Evolutionary conservation across 35 echinoderm and acorn worm genomes (phyloP).

Genomic region (Nesometra sesokonis): DNA sequence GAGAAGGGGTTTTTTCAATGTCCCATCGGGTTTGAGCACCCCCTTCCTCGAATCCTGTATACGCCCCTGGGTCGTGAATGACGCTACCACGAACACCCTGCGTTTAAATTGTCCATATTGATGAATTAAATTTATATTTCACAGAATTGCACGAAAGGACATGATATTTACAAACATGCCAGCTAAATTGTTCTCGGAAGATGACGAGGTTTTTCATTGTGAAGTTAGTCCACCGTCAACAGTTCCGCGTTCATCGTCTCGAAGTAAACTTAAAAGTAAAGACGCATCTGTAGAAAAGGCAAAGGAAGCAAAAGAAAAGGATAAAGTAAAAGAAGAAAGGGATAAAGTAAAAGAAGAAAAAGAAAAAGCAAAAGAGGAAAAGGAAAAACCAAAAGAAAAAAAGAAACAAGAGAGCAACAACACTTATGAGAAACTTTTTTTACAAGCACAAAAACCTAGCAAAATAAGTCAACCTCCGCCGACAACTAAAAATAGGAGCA

Average conservation of each 20-base stretch:
- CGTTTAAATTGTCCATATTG: too few relatives aligned
- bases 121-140: too few relatives aligned
- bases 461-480: neutral
- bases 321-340: neutral
- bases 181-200: constrained; percentile 77
- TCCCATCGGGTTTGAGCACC: too few relatives aligned
- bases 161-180: constrained; percentile 92
- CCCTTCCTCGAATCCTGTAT: too few relatives aligned
- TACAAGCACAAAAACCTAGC: neutral
- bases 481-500: neutral
- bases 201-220: constrained; percentile 62
- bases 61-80: too few relatives aligned
- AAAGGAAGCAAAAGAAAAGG: neutral
- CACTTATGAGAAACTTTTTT: neutral
- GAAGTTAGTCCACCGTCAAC: neutral
- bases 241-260: neutral
- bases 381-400: neutral
- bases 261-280: neutral
- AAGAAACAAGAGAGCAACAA: neutral
- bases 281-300: neutral
- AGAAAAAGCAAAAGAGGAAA: neutral
- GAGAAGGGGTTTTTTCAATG: too few relatives aligned
- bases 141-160: constrained; percentile 65
- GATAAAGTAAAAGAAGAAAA: neutral
- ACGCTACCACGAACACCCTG: too few relatives aligned